A percentile compares a stretch with the other conserved stretches of the same genome.
Evolutionary conservation across 2,113 vertebrate genomes (phyloP).

Genomic region (Athene cunicularia): DNA sequence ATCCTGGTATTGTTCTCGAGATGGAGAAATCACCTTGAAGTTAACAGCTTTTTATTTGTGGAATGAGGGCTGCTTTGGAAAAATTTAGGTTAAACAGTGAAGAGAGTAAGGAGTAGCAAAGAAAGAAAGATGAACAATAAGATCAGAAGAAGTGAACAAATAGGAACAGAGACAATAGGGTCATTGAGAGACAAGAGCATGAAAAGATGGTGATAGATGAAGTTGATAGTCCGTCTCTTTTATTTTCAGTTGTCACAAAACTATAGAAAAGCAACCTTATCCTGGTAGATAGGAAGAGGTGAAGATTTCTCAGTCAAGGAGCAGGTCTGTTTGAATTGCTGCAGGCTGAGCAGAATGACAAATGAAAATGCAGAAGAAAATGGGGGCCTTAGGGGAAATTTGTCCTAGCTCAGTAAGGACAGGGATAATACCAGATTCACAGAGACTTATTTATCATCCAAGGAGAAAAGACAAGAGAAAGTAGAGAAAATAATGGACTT

Average conservation of each 20-base stretch:
- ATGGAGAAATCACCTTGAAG: neutral
- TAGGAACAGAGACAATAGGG: neutral
- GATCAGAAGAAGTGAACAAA: slow-evolving; percentile 37
- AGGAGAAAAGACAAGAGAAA: neutral
- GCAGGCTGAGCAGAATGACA: slow-evolving; percentile 52
- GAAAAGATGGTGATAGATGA: slow-evolving; percentile 40
- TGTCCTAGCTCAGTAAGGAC: slow-evolving; percentile 36
- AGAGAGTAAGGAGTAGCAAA: neutral
- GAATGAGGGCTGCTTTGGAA: neutral
- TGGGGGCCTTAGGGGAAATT: slow-evolving; percentile 38
- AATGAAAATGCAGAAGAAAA: slow-evolving; percentile 42
- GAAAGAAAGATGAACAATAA: slow-evolving; percentile 10
- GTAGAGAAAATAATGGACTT: neutral
- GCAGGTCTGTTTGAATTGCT: slow-evolving; percentile 44
- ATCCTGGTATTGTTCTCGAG: neutral
- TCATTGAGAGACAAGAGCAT: neutral
- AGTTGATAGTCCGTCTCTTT: slow-evolving; percentile 3
- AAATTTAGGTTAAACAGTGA: slow-evolving; percentile 21
- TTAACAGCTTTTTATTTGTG: neutral
- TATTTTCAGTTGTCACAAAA: neutral
- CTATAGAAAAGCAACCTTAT: slow-evolving; percentile 20
- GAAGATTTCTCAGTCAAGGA: slow-evolving; percentile 46
- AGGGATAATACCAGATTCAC: neutral
- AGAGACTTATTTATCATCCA: neutral
- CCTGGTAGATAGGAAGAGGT: slow-evolving; percentile 26